A percentile compares a stretch with the other conserved stretches of the same genome.
Conservation (phyloP, 2,113 vertebrate genomes). For the Rhineura floridana region DNA sequence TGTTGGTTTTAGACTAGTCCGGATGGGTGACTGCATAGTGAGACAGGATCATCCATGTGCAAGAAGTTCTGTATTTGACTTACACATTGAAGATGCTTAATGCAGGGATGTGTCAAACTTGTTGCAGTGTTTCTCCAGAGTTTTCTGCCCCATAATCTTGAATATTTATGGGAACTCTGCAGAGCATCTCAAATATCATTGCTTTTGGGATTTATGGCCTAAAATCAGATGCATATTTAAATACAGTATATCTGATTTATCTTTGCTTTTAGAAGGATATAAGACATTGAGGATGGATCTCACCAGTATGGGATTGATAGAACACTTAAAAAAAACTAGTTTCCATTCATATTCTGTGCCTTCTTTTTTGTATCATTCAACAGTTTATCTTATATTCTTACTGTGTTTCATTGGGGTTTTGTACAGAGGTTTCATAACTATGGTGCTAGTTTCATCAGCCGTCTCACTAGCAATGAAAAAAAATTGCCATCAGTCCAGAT, state of each 20-base stretch:
- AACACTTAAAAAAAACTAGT: too few relatives aligned
- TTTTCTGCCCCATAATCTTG: too few relatives aligned
- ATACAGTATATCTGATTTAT: too few relatives aligned
- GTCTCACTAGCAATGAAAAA: background rate
- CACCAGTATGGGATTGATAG: too few relatives aligned
- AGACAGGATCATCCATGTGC: too few relatives aligned
- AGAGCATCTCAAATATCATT: background rate
- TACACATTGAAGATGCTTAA: background rate
- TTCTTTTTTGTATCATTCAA: background rate
- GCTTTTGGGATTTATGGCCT: background rate
- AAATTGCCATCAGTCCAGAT: constrained; percentile 11
- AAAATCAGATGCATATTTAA: background rate
- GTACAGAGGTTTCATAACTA: background rate
- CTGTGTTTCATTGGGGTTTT: rapidly evolving
- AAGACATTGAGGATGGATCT: too few relatives aligned
- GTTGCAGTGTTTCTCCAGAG: background rate
- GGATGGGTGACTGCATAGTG: background rate
- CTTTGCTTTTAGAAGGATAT: background rate
- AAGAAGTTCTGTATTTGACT: background rate
- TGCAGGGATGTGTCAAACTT: background rate
- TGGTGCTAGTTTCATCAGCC: constrained; percentile 4
- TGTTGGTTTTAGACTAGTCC: background rate
- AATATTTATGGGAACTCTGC: background rate
- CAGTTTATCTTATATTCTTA: background rate
- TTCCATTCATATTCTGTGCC: background rate